These are phyloP conservation scores for Onychostoma macrolepis DNA, from an alignment of 2,113 vertebrate species.

Conservation along the genomic window DNA sequence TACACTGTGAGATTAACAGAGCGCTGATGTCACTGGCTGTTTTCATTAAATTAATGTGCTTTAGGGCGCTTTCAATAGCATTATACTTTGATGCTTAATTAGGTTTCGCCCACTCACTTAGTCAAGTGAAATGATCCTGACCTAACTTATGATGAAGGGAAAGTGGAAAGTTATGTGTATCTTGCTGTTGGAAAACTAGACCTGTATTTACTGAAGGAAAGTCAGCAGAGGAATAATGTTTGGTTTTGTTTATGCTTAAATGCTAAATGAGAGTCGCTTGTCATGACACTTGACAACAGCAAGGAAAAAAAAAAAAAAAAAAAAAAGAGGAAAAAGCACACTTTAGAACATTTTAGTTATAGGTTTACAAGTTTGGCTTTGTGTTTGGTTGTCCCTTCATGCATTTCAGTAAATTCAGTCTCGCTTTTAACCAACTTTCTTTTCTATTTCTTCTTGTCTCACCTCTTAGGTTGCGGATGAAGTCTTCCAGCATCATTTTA, in stretches of 20 bases:
- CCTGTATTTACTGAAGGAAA: background rate
- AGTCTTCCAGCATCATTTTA: constrained; percentile 98
- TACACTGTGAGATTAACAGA: constrained; percentile 7
- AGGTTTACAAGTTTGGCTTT: background rate
- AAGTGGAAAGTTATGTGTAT: background rate
- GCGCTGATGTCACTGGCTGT: constrained; percentile 4
- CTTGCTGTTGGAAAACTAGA: background rate
- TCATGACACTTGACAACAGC: background rate
- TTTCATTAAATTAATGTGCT: constrained; percentile 35
- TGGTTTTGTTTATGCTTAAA: background rate
- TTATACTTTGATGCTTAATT: constrained; percentile 41
- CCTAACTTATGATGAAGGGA: constrained; percentile 35
- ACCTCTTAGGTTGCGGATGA: constrained; percentile 97
- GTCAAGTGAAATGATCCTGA: constrained; percentile 13
- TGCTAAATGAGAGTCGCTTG: background rate
- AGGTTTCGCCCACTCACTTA: constrained; percentile 44
- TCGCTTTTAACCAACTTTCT: background rate
- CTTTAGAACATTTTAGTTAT: background rate
- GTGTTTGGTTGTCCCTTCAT: background rate
- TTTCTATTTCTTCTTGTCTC: constrained; percentile 50
- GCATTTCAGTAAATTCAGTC: background rate
- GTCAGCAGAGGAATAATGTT: background rate
- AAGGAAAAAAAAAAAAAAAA: too few relatives aligned
- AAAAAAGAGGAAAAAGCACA: background rate
- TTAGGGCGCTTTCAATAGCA: constrained; percentile 23